phyloP scores from a whole-genome alignment of 2,113 vertebrate species.

The Chaetura pelagica region DNA sequence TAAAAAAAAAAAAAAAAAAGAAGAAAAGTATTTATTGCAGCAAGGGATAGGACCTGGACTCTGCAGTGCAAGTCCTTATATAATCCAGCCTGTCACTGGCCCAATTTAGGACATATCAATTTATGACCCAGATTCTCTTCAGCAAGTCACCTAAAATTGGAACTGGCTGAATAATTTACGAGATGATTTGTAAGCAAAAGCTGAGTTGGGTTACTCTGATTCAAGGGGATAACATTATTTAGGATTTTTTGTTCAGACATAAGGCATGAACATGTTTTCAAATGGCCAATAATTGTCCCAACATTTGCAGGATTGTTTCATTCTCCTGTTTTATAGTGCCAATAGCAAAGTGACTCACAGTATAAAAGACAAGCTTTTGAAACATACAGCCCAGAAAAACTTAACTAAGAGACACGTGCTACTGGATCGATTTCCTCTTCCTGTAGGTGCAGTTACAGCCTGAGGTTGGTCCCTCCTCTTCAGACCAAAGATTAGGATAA shows the following conservation, averaged over 20 bases:
- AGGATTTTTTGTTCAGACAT: background rate
- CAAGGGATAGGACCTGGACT: background rate
- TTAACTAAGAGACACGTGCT: background rate
- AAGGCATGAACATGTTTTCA: background rate
- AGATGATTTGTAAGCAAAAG: conserved; percentile 24
- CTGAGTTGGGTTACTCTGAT: background rate
- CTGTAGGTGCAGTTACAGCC: background rate
- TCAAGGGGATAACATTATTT: background rate
- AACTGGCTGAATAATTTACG: conserved; percentile 34
- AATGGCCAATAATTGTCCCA: background rate
- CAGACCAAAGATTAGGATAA: background rate
- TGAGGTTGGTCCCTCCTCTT: background rate
- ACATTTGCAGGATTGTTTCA: background rate
- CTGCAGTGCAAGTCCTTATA: background rate
- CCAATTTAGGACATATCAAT: conserved; percentile 11
- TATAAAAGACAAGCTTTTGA: background rate
- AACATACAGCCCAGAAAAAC: background rate
- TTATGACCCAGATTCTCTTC: conserved; percentile 43
- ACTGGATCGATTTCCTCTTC: background rate
- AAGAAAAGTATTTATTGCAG: background rate
- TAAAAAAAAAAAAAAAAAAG: background rate
- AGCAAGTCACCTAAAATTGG: conserved; percentile 17
- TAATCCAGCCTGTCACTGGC: background rate
- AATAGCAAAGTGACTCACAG: background rate
- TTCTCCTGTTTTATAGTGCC: background rate